Percentiles rank a stretch among this genome's conserved stretches.
Conservation (phyloP, 2,113 vertebrate species). For the Propithecus coquereli region DNA sequence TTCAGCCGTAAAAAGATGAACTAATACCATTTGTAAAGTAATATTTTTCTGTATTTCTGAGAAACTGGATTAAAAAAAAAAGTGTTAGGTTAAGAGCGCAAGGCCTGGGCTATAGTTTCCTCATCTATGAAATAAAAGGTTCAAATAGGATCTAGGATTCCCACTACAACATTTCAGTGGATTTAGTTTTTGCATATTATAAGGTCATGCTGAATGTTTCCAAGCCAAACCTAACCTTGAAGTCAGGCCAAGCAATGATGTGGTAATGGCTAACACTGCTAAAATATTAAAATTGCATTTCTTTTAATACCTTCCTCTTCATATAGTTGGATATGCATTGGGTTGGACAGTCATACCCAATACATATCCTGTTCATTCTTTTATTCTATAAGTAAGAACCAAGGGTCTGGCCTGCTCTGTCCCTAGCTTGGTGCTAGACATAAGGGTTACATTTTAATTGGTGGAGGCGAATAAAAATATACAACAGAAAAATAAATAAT, state of each 20-base stretch:
- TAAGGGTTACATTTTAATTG: not conserved
- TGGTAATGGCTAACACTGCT: not conserved
- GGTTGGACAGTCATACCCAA: not conserved
- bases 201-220: not conserved
- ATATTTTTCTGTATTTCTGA: not conserved
- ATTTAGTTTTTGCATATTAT: not conserved
- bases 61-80: not conserved
- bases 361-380: not conserved
- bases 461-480: not conserved
- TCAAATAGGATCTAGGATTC: not conserved
- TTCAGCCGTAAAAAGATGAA: no score
- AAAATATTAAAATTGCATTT: not conserved
- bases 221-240: not conserved
- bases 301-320: not conserved
- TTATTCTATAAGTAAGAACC: not conserved
- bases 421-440: not conserved
- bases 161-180: not conserved
- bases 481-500: not conserved
- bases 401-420: not conserved
- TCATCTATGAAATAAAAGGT: not conserved
- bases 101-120: not conserved
- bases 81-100: not conserved
- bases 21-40: no score
- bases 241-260: not conserved
- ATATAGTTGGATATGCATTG: not conserved